Evolutionary conservation across 1,140 invertebrate genomes (phyloP), one percentile per base, ranked within the genome.

Genomic region (Atta texana): DNA sequence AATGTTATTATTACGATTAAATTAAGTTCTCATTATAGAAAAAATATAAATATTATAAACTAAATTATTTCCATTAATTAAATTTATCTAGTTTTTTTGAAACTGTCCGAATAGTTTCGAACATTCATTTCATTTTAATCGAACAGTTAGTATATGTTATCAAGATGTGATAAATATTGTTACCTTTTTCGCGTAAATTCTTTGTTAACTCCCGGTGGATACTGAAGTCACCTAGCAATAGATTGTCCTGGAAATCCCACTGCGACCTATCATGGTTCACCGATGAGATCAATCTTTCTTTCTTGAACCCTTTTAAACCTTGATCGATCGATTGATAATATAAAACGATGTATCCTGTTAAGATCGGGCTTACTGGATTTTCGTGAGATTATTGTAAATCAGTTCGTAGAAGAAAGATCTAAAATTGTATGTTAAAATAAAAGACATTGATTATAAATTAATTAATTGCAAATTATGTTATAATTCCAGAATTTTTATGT

Each of bases 151-250:
- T 31, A 44, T 72, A 61, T 31, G 63, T 81, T 87, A 81, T 76
- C 82, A 64, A 68, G 63, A 10, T 2, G n/a, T 68, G 64, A 75
- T 88, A 89, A 88, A 89, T 75, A 89, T 72, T 77, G 81, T 88
- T 89, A 89, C 86, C 87, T 88, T 64, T 86, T 80, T 86, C 51
- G n/a, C 61, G 55, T 84, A 88, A 91, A 90, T 85, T 59, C 61
- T 16, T 34, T 16, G 44, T 75, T 71, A 82, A 87, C 71, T 74
- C 64, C 53, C n/a, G 51, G 1, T 28, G 28, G 66, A 8, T 64
- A 61, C 55, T 59, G 39, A 39, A 57, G 87, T 57, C 39, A 34
- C 2, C 59, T 49, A 16, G 21, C 81, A 87, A 88, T 72, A 24
- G 66, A 84, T 84, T 39, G 76, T 57, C 39, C 28, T 53, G 64